Percentiles rank a stretch among this genome's conserved stretches.
phyloP scores from a whole-genome alignment of 2,113 vertebrate genomes.

The Hypocryptadius cinnamomeus region DNA sequence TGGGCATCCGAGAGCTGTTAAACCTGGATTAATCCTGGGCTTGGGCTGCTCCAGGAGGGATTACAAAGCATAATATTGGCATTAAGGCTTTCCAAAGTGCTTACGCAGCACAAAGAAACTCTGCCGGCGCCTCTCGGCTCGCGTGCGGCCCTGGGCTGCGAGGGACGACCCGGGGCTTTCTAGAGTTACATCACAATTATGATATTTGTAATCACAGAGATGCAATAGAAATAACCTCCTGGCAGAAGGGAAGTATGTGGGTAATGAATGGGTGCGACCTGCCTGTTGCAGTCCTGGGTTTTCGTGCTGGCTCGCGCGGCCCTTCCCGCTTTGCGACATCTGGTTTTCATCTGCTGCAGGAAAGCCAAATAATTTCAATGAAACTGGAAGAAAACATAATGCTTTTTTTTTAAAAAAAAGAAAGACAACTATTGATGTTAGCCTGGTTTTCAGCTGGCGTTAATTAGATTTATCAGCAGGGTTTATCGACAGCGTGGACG shows the following conservation, averaged over 20 bases:
- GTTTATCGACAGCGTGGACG: not conserved
- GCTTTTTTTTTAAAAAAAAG: not conserved
- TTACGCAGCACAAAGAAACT: not conserved
- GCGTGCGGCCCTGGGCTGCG: not conserved
- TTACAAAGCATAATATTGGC: not conserved
- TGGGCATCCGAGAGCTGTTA: not conserved
- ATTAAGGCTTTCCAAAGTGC: not conserved
- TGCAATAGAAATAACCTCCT: slow-evolving; percentile 19
- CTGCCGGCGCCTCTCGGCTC: not conserved
- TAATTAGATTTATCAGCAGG: not conserved
- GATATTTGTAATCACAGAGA: slow-evolving; percentile 23
- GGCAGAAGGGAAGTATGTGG: not conserved
- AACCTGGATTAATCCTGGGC: not conserved
- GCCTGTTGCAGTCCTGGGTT: not conserved
- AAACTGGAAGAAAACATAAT: not conserved
- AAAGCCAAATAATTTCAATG: slow-evolving; percentile 15
- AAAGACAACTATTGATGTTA: not conserved
- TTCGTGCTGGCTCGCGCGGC: not conserved
- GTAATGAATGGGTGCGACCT: slow-evolving; percentile 52
- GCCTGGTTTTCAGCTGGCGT: not conserved
- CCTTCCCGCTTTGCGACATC: slow-evolving; percentile 1
- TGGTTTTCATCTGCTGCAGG: slow-evolving; percentile 43
- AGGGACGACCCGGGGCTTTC: not conserved
- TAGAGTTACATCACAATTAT: slow-evolving; percentile 8
- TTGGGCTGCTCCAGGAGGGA: not conserved